phyloP scores from a whole-genome alignment of 2,113 vertebrate species.

The Kryptolebias marmoratus region DNA sequence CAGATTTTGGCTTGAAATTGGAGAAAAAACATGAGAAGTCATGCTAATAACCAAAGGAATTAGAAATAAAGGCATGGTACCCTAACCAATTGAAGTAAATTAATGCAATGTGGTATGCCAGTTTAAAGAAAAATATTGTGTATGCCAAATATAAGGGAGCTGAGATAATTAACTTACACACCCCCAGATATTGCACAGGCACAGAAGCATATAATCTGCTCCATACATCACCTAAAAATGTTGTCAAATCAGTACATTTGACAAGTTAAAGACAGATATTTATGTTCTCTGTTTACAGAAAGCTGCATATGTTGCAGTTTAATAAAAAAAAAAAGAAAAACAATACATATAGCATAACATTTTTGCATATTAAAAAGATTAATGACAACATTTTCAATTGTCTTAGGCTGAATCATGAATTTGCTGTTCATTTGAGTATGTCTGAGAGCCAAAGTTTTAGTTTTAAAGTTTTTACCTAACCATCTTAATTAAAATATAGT shows the following conservation, averaged over 20 bases:
- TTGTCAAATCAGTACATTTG: not conserved
- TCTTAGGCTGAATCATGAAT: too few relatives aligned
- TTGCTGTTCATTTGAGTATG: not conserved
- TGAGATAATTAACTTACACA: too few relatives aligned
- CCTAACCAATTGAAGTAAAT: not conserved
- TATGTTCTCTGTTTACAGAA: not conserved
- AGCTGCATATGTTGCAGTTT: conserved; percentile 9
- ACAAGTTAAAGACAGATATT: not conserved
- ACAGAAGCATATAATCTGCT: not conserved
- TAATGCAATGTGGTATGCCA: not conserved
- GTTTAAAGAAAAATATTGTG: not conserved
- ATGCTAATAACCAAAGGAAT: not conserved
- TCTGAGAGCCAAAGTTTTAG: conserved; percentile 14
- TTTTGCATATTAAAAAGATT: too few relatives aligned
- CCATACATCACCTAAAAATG: too few relatives aligned
- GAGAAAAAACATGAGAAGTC: not conserved
- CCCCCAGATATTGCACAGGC: not conserved
- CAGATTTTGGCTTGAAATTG: not conserved
- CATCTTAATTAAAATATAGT: conserved; percentile 23
- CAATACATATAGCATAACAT: too few relatives aligned
- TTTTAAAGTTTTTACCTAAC: conserved; percentile 12
- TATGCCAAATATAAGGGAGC: not conserved
- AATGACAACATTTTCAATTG: not conserved
- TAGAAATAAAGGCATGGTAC: not conserved
- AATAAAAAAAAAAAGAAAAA: not conserved